A percentile compares a stretch with the other conserved stretches of the same genome.
phyloP scores from a whole-genome alignment of 1,140 invertebrate species.

The Ruditapes philippinarum region DNA sequence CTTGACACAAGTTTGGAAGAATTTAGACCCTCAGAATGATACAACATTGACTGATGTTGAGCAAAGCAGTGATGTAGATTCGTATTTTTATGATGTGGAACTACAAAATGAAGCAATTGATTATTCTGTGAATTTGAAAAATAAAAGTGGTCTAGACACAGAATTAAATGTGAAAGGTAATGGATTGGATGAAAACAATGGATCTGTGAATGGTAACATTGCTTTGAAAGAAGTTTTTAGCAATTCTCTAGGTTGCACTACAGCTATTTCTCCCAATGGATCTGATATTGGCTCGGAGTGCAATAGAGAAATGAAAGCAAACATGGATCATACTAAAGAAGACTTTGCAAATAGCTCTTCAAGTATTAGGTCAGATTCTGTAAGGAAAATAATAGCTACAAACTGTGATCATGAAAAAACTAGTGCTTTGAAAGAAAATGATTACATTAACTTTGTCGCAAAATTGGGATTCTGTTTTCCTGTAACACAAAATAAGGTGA shows the following conservation, averaged over 20 bases:
- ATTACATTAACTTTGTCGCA: background rate
- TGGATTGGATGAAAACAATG: too few relatives aligned
- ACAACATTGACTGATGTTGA: background rate
- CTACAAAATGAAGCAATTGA: background rate
- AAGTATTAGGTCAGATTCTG: too few relatives aligned
- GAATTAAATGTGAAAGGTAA: background rate
- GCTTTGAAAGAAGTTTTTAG: too few relatives aligned
- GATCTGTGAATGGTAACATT: too few relatives aligned
- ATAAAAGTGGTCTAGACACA: background rate
- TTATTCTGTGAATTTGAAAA: background rate
- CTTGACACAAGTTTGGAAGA: background rate
- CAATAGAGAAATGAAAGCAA: too few relatives aligned
- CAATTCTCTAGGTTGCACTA: too few relatives aligned
- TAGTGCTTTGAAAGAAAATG: background rate
- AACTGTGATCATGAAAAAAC: background rate
- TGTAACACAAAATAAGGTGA: too few relatives aligned
- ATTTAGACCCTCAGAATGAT: background rate
- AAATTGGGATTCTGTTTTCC: background rate
- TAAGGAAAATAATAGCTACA: too few relatives aligned
- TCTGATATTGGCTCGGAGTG: too few relatives aligned
- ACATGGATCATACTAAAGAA: too few relatives aligned
- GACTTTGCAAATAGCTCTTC: too few relatives aligned
- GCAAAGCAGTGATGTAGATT: background rate
- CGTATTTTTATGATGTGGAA: background rate
- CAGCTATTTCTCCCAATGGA: too few relatives aligned